Evolutionary conservation across 1,140 invertebrate species (phyloP), one percentile per base, ranked within the genome.

Genomic region (Steinernema feltiae): DNA sequence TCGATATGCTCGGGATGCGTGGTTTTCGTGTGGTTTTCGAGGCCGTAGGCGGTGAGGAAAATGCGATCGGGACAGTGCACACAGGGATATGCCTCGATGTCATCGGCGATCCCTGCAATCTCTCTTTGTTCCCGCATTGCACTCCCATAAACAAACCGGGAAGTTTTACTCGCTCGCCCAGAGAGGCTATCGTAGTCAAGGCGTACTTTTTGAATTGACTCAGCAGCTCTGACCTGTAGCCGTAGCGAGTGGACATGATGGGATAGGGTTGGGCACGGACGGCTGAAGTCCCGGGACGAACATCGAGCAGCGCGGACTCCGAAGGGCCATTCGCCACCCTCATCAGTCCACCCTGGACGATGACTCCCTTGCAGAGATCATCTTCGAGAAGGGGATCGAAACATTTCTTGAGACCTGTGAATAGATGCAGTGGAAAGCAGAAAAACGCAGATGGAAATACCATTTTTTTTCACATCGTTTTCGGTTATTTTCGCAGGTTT

Each of bases 1-100:
- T 75, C 32, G 17, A 79, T n/a, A 53, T 78, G 53, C 32, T 79
- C 78, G 2, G 53, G 72, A 48, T 79, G 78, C 21, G 12, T n/a
- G 29, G 46, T 32, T 46, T 27, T 29, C 21, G 71, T 75, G 71
- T 79, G 78, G 21, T 69, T 53, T 70, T 79, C 72, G 21, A 79
- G 72, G 3, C 78, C 76, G 30, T 24, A 70, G 27, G 30, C n/a
- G 24, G 78, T 79, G n/a, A 79, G 53, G 69, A 78, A 79, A 2
- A 79, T 32, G 48, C 69, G 70, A 27, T 79, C 78, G 0, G 31
- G 48, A 63, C 78, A 79, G 31, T 72, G 74, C 30, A 30, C 17
- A 30, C 78, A 79, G 0, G 78, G 78, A 41, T 79, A 79, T 0
- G 72, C 70, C 48, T 79, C 78, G 0, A 79, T 41, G 27, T 79